Base-by-base conservation (phyloP, 2,113 vertebrate species). In the Aphyosemion australe region DNA sequence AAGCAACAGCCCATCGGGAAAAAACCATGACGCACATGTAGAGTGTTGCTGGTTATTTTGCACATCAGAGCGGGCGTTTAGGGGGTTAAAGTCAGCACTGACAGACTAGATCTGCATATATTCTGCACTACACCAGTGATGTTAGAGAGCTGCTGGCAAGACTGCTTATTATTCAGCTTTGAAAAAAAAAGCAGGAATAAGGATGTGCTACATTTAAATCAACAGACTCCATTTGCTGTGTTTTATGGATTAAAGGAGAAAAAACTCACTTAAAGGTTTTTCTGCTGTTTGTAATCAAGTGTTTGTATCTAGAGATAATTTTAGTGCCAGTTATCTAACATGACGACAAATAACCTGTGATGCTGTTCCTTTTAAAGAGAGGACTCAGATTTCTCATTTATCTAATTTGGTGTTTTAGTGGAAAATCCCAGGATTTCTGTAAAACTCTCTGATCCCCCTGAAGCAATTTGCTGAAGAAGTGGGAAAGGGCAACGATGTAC, bases 401-500 rank as follows among this genome's bases (percentile, higher is more conserved):
- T 18, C 18, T 43, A 39, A 61, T 48, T 65, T 18, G 31, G 5
- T 42, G 19, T 64, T 71, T 54, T 16, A 61, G 55, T 55, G 55
- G 52, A 61, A 65, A 50, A 4, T 39, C 16, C 11, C 12, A 57
- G 56, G 14, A 78, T 47, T 70, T 67, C 18, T 57, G 31, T 18
- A 32, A 59, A 63, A 15, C 20, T 21, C 69, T 54, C 26, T 26
- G 21, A 34, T 37, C 34, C 57, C 65, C 74, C 43, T 12, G 55
- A 21, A 50, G 21, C 61, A 62, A 68, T 80, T 70, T 19, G 15
- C 51, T 41, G 32, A n/a, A 67, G 32, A 62, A 55, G 63, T 21
- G 26, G 57, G 71, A 60, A 51, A 81, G 78, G 53, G 68, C 61
- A 77, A 60, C 54, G 65, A 77, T 53, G 45, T 6, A 39, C 73